Evolutionary conservation across 2,888 invertebrate genomes (phyloP), one percentile per base, ranked within the genome.

Genomic region (Nomada ruficornis): DNA sequence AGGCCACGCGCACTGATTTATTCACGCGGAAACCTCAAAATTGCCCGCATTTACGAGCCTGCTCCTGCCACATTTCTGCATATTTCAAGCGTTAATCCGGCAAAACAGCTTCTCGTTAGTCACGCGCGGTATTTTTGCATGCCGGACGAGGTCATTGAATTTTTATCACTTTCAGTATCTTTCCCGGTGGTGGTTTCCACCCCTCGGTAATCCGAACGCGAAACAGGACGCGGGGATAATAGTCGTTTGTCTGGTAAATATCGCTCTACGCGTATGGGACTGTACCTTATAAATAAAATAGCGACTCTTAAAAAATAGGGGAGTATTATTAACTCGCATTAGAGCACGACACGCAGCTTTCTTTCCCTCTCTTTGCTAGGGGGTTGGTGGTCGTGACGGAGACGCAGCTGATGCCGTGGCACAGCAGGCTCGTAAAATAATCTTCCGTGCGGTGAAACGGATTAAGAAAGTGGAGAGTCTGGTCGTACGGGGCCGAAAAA

Each of bases 291-390:
- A 91, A 92, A 92, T 92, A 92, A 92, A 90, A 90, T 90, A 92
- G 90, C 85, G 89, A 85, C 84, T 88, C 89, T 89, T 89, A 88
- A 91, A 90, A 91, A 91, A 90, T 89, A 89, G 90, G 92, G 91
- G 90, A 89, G 92, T 91, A 91, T 92, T 92, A 92, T 92, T 92
- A 92, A 92, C 92, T 92, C 90, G 88, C 91, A 92, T 92, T 92
- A 92, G 90, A 91, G 91, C 89, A 86, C 89, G 87, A 85, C 73
- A 55, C 68, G 82, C 72, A 71, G 60, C 73, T 70, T 62, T 44
- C 68, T 50, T 36, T 7, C 42, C 62, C 57, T 67, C 55, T 55
- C 59, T 20, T 69, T 62, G 60, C 54, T 64, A 29, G 60, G 73
- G 65, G 69, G 29, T 69, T 80, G 75, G 80, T 59, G 62, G 71